Conservation (phyloP, 2,113 vertebrate species). For the Okapia johnstoni region DNA sequence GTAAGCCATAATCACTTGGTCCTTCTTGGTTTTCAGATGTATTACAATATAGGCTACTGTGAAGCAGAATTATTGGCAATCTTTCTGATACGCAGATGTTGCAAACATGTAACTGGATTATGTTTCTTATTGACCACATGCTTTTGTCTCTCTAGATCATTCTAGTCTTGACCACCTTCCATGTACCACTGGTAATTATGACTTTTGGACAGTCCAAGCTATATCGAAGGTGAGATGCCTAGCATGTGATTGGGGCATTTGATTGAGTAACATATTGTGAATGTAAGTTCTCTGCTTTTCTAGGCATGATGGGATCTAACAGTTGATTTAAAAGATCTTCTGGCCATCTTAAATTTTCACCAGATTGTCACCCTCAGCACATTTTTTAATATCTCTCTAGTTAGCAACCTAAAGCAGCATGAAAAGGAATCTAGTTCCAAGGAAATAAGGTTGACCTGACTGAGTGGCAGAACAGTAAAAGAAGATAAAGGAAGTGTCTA, state of each 20-base stretch:
- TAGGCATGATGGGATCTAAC: background rate
- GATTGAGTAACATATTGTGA: background rate
- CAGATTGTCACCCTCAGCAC: background rate
- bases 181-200: conserved; percentile 89
- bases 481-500: background rate
- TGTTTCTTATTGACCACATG: conserved; percentile 21
- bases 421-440: background rate
- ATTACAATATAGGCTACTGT: background rate
- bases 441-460: background rate
- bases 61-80: background rate
- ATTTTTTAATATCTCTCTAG: background rate
- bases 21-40: background rate
- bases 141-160: conserved; percentile 84
- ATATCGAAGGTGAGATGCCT: conserved; percentile 88
- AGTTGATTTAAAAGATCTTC: conserved; percentile 6
- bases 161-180: conserved; percentile 91
- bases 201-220: conserved; percentile 91
- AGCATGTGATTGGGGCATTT: background rate
- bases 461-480: background rate
- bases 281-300: background rate
- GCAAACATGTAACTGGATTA: background rate
- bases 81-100: background rate
- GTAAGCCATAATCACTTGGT: background rate
- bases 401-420: background rate
- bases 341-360: background rate